Evolutionary conservation across 2,113 vertebrate species (phyloP), one percentile per base, ranked within the genome.

Genomic region (Anarhynchus alexandrinus): DNA sequence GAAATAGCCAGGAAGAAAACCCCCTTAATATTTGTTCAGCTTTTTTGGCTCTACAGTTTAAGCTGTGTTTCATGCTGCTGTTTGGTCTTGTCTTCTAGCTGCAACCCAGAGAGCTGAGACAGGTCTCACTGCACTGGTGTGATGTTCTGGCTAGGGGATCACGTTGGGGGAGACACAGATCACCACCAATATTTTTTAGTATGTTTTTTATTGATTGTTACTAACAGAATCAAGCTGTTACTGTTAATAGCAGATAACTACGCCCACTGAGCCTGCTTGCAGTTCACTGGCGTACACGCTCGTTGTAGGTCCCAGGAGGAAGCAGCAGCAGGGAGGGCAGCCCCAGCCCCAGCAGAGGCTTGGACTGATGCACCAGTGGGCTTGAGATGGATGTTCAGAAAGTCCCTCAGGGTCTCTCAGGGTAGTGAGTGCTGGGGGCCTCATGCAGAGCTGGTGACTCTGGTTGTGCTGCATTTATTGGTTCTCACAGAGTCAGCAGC

Each of bases 251-350:
- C 26, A 40, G 22, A 5, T 49, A 64, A 34, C 58, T 20, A 0
- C 4, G 8, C 20, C 62, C 7, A 5, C 14, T 32, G 57, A 66
- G 43, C 27, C 51, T 66, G 32, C 38, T 85, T 5, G 1, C 13
- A 6, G 23, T 62, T 83, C 1, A 1, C 17, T 82, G 25, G 1
- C 8, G 11, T 5, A 22, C 12, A 1, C 0, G 14, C 64, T 72
- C 0, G 0, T 15, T 72, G 19, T 32, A 65, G 42, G 27, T 64
- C 21, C 38, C 49, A 7, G 22, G 40, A 65, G 26, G 73, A 40
- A 69, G 70, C 9, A 4, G 23, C 42, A 20, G 14, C 0, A 5
- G 43, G 23, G 40, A 43, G 25, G n/a, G 10, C 36, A 58, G 61
- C 22, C 13, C 32, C 9, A 62, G 36, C 36, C 59, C 38, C 26